Evolutionary conservation across 30 jellyfish, hydroid and myxozoan genomes (phyloP).

Genomic region (Nemopilema nomurai): DNA sequence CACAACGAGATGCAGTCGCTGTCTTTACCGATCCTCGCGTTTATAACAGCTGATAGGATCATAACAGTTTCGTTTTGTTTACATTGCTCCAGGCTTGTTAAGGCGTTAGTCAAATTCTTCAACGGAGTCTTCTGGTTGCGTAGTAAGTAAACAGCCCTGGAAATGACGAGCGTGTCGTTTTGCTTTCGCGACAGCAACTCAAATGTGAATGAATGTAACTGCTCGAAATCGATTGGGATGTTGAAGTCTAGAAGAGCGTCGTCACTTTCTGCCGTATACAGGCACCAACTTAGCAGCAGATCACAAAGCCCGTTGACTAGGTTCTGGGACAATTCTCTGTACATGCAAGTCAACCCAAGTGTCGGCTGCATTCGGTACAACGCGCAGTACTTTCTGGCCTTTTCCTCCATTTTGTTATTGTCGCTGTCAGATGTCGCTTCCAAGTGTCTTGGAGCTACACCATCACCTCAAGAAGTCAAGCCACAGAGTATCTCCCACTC

Average conservation of each 20-base stretch:
- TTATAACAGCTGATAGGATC: slow-evolving; percentile 29
- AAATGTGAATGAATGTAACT: slow-evolving; percentile 37
- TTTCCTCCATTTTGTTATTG: slow-evolving; percentile 44
- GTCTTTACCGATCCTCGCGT: slow-evolving; percentile 65
- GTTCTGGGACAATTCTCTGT: slow-evolving; percentile 56
- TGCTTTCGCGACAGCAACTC: slow-evolving; percentile 51
- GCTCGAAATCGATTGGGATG: slow-evolving; percentile 57
- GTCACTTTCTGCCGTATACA: slow-evolving; percentile 54
- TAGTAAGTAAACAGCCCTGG: slow-evolving; percentile 43
- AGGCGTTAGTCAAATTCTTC: slow-evolving; percentile 19
- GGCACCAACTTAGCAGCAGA: slow-evolving; percentile 59
- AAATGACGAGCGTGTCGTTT: slow-evolving; percentile 39
- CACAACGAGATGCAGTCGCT: slow-evolving; percentile 31
- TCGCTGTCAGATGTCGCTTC: no score
- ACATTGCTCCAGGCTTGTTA: slow-evolving; percentile 25
- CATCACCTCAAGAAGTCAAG: no score
- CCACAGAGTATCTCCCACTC: no score
- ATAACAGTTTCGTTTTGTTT: slow-evolving; percentile 28
- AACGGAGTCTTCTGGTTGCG: slow-evolving; percentile 41
- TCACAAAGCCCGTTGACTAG: slow-evolving; percentile 30
- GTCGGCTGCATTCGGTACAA: slow-evolving; percentile 61
- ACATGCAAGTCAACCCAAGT: slow-evolving; percentile 35
- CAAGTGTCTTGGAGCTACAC: neutral
- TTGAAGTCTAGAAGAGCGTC: slow-evolving; percentile 47
- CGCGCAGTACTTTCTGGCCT: slow-evolving; percentile 67